These are phyloP conservation scores for Nasalis larvatus DNA, from an alignment of 2,113 vertebrate genomes.

Conservation along the genomic window DNA sequence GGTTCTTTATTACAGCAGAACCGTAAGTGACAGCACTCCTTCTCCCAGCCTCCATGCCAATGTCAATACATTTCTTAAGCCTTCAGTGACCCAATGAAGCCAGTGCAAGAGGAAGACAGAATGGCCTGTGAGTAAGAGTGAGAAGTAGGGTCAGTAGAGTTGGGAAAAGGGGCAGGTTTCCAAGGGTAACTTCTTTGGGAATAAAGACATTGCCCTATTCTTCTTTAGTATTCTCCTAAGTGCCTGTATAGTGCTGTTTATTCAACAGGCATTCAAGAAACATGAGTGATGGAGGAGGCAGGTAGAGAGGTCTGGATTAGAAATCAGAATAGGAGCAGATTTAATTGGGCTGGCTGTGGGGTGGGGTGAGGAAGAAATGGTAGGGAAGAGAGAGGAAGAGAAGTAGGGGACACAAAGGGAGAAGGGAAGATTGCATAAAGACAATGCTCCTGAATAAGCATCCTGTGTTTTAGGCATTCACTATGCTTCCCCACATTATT, in stretches of 20 bases:
- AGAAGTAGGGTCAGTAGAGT: neutral
- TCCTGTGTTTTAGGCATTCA: too few species aligned
- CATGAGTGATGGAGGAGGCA: neutral
- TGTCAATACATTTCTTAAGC: slow-evolving; percentile 25
- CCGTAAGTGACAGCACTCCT: slow-evolving; percentile 66
- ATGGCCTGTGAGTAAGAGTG: neutral
- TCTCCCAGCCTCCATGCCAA: slow-evolving; percentile 64
- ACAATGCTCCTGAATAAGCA: neutral
- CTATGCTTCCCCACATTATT: neutral
- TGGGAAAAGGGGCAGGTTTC: neutral
- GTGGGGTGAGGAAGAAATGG: neutral
- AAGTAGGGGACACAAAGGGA: neutral
- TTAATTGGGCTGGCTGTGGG: neutral
- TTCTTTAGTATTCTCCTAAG: neutral
- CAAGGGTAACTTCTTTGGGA: neutral
- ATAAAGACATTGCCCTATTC: neutral
- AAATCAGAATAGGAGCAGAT: neutral
- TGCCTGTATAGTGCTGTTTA: neutral
- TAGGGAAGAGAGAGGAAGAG: neutral
- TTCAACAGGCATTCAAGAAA: neutral
- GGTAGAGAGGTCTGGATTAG: neutral
- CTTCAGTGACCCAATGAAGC: neutral
- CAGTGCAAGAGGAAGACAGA: neutral
- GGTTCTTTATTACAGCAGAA: slow-evolving; percentile 74
- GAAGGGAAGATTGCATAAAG: neutral